Evolutionary conservation across 2,888 invertebrate genomes (phyloP), one percentile per base, ranked within the genome.

Genomic region (Gastracanthus pulcherrimus): DNA sequence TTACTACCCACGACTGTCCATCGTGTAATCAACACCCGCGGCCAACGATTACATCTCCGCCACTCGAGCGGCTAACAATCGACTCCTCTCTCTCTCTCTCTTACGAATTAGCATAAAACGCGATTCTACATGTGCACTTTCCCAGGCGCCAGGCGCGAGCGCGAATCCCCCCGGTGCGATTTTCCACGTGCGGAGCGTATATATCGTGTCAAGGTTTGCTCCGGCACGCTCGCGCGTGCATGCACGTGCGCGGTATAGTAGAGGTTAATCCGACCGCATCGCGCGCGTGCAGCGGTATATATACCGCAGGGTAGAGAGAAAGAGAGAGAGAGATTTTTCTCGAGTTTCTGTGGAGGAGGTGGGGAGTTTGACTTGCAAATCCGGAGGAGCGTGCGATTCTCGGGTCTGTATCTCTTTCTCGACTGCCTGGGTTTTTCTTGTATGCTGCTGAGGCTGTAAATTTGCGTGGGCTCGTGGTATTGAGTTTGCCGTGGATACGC

Each of bases 281-380:
- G 51, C 26, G 0, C 34, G 31, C 29, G 26, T 38, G n/a, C 5
- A 34, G 62, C 9, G 36, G 9, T n/a, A n/a, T n/a, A n/a, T n/a
- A n/a, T n/a, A n/a, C n/a, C n/a, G n/a, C n/a, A n/a, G n/a, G n/a
- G n/a, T n/a, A n/a, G n/a, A n/a, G 3, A 31, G 13, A 31, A n/a
- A 9, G 29, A 62, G 16, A 31, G 60, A 34, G 34, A 16, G 38
- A 66, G 19, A 11, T 66, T 38, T 36, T 38, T 26, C 41, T 41
- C 66, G 41, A 66, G n/a, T n/a, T n/a, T n/a, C n/a, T n/a, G n/a
- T n/a, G n/a, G n/a, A n/a, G n/a, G n/a, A n/a, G n/a, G n/a, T n/a
- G n/a, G 66, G 29, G 41, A 16, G 16, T 23, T 66, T 41, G 29
- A 66, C 38, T 66, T 41, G 66, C 66, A 26, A 66, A 66, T 66